Conservation (phyloP, 64 coral and sea anemone genomes). For the Catalaphyllia jardinei region DNA sequence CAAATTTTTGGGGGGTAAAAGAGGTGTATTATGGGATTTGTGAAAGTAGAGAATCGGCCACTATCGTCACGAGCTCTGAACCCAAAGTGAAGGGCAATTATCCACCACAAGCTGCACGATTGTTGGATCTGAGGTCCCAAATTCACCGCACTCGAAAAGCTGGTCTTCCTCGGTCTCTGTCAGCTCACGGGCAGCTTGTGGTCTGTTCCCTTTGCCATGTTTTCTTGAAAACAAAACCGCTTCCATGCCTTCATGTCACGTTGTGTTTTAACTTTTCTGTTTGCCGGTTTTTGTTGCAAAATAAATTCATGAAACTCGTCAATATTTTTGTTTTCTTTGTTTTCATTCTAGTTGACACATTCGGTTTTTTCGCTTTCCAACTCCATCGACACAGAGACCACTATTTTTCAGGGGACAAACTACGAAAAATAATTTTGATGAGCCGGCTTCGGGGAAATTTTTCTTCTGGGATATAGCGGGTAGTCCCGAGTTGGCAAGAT, state of each 20-base stretch:
- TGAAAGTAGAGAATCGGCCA: too few species aligned
- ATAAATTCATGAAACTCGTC: conserved; percentile 11
- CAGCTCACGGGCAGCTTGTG: neutral
- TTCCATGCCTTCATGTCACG: neutral
- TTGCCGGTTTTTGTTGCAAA: conserved; percentile 19
- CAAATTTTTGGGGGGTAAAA: too few species aligned
- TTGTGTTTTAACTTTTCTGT: neutral
- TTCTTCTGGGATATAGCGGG: too few species aligned
- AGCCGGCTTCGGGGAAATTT: too few species aligned
- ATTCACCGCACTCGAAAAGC: neutral
- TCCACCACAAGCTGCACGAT: neutral
- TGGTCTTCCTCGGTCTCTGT: neutral
- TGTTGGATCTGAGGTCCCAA: neutral
- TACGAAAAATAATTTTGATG: too few species aligned
- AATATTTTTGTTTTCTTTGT: neutral
- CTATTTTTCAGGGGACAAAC: too few species aligned
- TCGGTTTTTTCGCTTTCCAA: neutral
- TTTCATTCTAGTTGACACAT: neutral
- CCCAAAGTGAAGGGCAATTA: neutral
- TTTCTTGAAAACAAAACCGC: conserved; percentile 3
- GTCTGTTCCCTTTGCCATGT: neutral
- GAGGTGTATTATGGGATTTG: too few species aligned
- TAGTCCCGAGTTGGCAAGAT: too few species aligned
- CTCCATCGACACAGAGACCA: too few species aligned
- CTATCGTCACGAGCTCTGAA: neutral